Base-by-base conservation (phyloP, 2,113 vertebrate species). In the Diadophis punctatus region DNA sequence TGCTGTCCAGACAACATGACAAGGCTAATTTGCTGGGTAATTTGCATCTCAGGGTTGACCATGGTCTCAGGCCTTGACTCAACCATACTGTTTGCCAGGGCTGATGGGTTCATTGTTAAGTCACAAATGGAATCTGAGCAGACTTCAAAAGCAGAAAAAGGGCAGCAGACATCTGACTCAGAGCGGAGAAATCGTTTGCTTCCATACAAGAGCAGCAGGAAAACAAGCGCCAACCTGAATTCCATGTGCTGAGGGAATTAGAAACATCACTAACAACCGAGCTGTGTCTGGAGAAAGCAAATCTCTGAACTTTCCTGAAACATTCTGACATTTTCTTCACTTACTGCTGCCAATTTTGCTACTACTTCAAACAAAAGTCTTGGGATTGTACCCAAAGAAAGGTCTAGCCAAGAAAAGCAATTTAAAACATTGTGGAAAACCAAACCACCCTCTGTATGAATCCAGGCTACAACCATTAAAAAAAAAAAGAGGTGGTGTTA, bases 11-110 rank as follows among this genome's bases (percentile, higher is more conserved):
- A 52, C 55, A 90, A 90, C 30, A 48, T 86, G 53, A 48, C 30
- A 60, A 39, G n/a, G 8, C n/a, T 86, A 23, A 60, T 90, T 60
- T 63, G n/a, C n/a, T 39, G 90, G 94, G 95, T 94, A 95, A 86
- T 97, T 96, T 95, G 95, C 95, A 96, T 91, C 96, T 95, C 0
- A 3, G 85, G 91, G 93, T 95, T 96, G 96, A 96, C 95, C 96
- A 94, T 97, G 95, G 94, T 96, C 96, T 95, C 89, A 93, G 34
- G 93, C 92, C 86, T 93, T 93, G 91, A 95, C 94, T 92, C 92
- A 80, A 94, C 48, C 56, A 68, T 87, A 91, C 90, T 27, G 90
- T 92, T 34, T 93, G 95, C 94, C 92, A 27, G 0, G 16, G 85
- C 92, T 93, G 90, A 90, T 91, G 93, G 92, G 90, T 87, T 94